phyloP scores from a whole-genome alignment of 2,113 vertebrate genomes.

The Alaudala cheleensis region DNA sequence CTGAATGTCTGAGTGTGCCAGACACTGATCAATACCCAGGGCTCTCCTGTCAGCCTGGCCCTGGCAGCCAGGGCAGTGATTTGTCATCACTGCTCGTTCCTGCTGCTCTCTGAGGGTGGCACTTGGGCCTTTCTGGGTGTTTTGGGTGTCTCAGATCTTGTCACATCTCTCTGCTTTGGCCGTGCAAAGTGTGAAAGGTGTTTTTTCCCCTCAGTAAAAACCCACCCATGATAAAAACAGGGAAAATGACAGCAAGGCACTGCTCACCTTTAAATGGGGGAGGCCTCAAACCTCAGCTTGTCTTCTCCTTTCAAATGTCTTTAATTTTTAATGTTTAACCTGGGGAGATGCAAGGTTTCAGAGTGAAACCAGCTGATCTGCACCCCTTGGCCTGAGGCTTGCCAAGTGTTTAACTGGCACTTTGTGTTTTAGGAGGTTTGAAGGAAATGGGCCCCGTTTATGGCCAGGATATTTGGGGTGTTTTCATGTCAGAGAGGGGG shows the following conservation, averaged over 20 bases:
- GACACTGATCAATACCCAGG: conserved; percentile 54
- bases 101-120: background rate
- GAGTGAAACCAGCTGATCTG: background rate
- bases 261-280: rapidly evolving
- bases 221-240: rapidly evolving
- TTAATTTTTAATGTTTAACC: background rate
- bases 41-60: conserved; percentile 43
- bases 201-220: background rate
- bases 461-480: background rate
- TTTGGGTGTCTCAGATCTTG: background rate
- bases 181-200: rapidly evolving
- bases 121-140: background rate
- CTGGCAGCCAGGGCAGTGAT: conserved; percentile 30
- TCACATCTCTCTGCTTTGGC: background rate
- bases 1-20: conserved; percentile 43
- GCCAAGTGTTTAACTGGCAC: background rate
- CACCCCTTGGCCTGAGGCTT: background rate
- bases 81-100: conserved; percentile 25
- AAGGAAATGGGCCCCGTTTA: background rate
- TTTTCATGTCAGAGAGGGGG: background rate
- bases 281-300: background rate
- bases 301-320: background rate
- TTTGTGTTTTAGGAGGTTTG: background rate
- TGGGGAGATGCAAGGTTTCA: background rate
- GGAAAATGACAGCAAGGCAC: rapidly evolving